Base-by-base conservation (phyloP, 2,113 vertebrate species). In the Stigmatopora argus region DNA sequence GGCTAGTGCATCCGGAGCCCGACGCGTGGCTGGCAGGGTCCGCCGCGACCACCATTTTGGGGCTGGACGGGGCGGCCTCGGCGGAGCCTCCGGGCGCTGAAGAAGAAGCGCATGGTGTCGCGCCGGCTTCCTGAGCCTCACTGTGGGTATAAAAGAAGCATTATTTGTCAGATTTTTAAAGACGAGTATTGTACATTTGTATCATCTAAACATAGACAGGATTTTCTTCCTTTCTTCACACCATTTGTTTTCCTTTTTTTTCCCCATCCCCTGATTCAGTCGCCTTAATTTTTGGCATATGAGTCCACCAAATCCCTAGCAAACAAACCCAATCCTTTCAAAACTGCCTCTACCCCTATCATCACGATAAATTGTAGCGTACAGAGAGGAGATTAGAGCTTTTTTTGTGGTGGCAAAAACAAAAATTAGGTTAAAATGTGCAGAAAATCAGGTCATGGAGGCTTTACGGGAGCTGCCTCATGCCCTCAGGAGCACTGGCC, bases 1-100 rank as follows among this genome's bases (percentile, higher is more conserved):
- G 95, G 88, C 95, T 99, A 83, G 91, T 91, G 44, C 93, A 94
- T 18, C 95, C 96, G 0, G 94, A 94, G 60, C 94, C 94, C 0
- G 94, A 96, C 83, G 93, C 88, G 90, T 93, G 94, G 85, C 94
- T 96, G 84, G 90, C 14, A 9, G 44, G 31, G 1, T 26, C 62
- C 19, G 15, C 95, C 1, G 87, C 90, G 72, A 94, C 95, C 9
- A 86, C 66, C 21, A 78, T 69, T 1, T 83, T 71, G 7, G 86
- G 87, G 62, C 86, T 89, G 35, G 85, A 80, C 0, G 84, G 77
- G 5, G 74, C 71, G 19, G 82, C 81, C 26, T 31, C 26, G 1
- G 82, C 61, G 3, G 80, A 68, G 1, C 77, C 68, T 8, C 80
- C 84, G 0, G 65, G 70, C 21, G 64, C 71, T 12, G 80, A 21